phyloP scores from a whole-genome alignment of 2,888 invertebrate species.

The Eupithecia insigniata region DNA sequence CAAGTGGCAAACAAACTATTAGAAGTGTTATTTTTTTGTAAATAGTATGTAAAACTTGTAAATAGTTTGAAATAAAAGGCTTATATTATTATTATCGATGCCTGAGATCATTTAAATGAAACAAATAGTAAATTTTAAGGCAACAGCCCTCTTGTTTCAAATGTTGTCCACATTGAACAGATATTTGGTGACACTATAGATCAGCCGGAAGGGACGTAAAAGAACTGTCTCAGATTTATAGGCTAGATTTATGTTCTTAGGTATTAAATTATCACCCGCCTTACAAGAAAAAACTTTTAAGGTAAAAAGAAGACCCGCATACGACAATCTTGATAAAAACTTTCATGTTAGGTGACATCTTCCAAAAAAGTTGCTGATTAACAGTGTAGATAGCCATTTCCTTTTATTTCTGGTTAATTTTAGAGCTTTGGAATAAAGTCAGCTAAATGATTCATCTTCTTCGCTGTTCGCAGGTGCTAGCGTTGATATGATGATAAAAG shows the following conservation, averaged over 20 bases:
- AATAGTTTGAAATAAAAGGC: too few relatives aligned
- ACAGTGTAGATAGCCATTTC: slow-evolving; percentile 35
- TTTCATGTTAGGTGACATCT: slow-evolving; percentile 29
- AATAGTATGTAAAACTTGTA: too few relatives aligned
- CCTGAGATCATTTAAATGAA: not conserved
- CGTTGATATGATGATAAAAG: not conserved
- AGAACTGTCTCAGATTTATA: slow-evolving; percentile 36
- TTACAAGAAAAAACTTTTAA: slow-evolving; percentile 28
- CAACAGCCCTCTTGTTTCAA: not conserved
- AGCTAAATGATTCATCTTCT: slow-evolving; percentile 27
- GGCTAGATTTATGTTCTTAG: slow-evolving; percentile 22
- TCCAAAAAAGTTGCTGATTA: slow-evolving; percentile 37
- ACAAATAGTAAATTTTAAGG: not conserved
- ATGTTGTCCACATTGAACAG: not conserved
- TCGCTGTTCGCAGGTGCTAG: slow-evolving; percentile 20
- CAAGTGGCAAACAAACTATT: too few relatives aligned
- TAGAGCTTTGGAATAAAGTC: slow-evolving; percentile 21
- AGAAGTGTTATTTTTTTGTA: too few relatives aligned
- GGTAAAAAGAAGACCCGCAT: slow-evolving; percentile 3
- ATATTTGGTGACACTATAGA: not conserved
- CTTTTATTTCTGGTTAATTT: slow-evolving; percentile 21
- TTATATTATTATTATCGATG: too few relatives aligned
- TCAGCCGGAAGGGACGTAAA: not conserved
- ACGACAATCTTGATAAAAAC: slow-evolving; percentile 34
- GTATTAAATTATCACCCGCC: slow-evolving; percentile 17